These are phyloP conservation scores for Colostygia pectinataria DNA, from an alignment of 2,888 invertebrate genomes.

Conservation along the genomic window DNA sequence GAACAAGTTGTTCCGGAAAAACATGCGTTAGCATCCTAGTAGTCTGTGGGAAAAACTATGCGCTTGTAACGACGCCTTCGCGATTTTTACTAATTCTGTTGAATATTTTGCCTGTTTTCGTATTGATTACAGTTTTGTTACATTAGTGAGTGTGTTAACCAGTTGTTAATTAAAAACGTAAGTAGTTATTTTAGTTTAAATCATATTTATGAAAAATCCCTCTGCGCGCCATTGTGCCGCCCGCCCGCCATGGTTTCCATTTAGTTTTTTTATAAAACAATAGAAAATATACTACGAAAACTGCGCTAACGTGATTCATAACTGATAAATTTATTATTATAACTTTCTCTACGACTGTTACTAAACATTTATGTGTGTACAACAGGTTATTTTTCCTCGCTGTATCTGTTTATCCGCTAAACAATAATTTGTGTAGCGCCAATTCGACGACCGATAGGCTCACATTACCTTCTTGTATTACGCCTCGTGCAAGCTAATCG, in stretches of 20 bases:
- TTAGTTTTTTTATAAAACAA: constrained; percentile 43
- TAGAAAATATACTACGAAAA: constrained; percentile 20
- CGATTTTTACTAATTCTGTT: constrained; percentile 49
- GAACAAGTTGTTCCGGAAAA: too few species aligned
- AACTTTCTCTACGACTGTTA: too few species aligned
- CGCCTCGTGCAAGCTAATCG: too few species aligned
- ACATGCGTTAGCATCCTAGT: too few species aligned
- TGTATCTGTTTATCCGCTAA: too few species aligned
- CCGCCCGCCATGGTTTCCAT: constrained; percentile 72
- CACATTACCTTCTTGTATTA: too few species aligned
- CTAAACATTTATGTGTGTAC: too few species aligned
- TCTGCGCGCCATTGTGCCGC: constrained; percentile 61
- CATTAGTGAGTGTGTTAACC: constrained; percentile 47
- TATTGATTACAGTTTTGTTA: constrained; percentile 49
- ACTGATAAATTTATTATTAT: too few species aligned
- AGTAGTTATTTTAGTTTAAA: constrained; percentile 47
- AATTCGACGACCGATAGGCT: too few species aligned
- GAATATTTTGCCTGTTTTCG: constrained; percentile 41
- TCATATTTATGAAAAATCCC: constrained; percentile 26
- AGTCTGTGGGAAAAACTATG: constrained; percentile 55
- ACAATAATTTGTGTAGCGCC: too few species aligned
- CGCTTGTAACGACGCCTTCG: constrained; percentile 55
- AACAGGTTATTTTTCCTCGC: too few species aligned
- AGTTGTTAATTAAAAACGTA: constrained; percentile 42
- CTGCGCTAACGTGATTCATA: constrained; percentile 5